Evolutionary conservation across 2,888 invertebrate genomes (phyloP).

Genomic region (Formica aserva): DNA sequence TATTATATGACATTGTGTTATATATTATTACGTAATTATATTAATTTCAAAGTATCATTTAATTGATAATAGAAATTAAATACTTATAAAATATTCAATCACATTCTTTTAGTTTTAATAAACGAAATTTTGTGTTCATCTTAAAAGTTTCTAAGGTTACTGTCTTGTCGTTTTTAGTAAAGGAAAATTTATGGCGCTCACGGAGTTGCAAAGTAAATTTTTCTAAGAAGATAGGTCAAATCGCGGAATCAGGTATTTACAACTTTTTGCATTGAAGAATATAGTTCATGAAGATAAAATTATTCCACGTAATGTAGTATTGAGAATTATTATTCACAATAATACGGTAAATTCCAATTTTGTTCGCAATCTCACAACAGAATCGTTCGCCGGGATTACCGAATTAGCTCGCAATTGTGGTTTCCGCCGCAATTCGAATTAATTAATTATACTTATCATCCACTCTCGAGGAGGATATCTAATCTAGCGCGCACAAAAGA

Average conservation of each 20-base stretch:
- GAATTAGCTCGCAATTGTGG: conserved; percentile 41
- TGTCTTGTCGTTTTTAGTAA: conserved; percentile 44
- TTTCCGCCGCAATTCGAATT: conserved; percentile 38
- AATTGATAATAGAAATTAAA: conserved; percentile 1
- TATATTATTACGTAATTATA: conserved; percentile 1
- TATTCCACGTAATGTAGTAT: background rate
- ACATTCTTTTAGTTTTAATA: conserved; percentile 53
- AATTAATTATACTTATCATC: conserved; percentile 52
- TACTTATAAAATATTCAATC: conserved; percentile 41
- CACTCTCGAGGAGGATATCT: conserved; percentile 30
- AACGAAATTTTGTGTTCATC: conserved; percentile 44
- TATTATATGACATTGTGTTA: background rate
- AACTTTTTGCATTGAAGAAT: conserved; percentile 17
- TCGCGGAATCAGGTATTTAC: conserved; percentile 31
- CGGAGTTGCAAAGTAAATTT: conserved; percentile 38
- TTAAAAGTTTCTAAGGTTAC: conserved; percentile 49
- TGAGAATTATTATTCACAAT: conserved; percentile 23
- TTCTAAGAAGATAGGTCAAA: conserved; percentile 36
- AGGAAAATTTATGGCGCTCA: conserved; percentile 44
- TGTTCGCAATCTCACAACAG: background rate
- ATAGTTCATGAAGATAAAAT: conserved; percentile 29
- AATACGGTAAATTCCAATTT: conserved; percentile 30
- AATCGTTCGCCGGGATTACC: conserved; percentile 21
- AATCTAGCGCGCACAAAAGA: conserved; percentile 45
- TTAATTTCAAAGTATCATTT: conserved; percentile 1